phyloP scores from a whole-genome alignment of 2,888 invertebrate species.

The Spisula subtruncata region DNA sequence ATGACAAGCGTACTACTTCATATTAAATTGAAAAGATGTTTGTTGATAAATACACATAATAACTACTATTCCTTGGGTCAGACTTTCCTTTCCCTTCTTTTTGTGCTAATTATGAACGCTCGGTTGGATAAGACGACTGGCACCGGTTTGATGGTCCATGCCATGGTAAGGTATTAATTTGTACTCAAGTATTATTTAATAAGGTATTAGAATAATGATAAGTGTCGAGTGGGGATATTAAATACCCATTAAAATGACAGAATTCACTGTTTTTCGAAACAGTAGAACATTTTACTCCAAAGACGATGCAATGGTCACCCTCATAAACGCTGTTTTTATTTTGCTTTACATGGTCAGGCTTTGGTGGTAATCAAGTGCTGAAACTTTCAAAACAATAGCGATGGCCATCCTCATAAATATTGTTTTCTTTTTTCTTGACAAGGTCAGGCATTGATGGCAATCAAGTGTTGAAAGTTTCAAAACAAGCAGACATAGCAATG shows the following conservation, averaged over 20 bases:
- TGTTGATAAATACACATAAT: slow-evolving; percentile 3
- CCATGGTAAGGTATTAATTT: neutral
- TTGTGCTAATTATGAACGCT: neutral
- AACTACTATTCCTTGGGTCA: neutral
- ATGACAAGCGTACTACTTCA: slow-evolving; percentile 24
- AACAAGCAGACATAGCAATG: no score
- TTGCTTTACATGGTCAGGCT: no score
- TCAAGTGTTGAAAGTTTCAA: no score
- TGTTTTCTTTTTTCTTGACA: no score
- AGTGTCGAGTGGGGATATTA: neutral
- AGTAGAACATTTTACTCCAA: neutral
- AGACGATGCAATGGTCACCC: neutral
- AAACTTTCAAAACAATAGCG: no score
- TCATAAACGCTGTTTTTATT: neutral
- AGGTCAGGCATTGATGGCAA: no score
- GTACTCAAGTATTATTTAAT: no score
- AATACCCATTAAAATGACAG: neutral
- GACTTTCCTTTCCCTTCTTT: neutral
- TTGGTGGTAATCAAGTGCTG: no score
- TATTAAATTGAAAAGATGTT: neutral
- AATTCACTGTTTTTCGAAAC: neutral
- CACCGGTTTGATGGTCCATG: neutral
- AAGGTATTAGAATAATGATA: neutral
- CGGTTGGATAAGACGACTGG: neutral
- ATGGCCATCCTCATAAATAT: no score